Conservation (phyloP, 2,113 vertebrate genomes). For the Anoura caudifer region DNA sequence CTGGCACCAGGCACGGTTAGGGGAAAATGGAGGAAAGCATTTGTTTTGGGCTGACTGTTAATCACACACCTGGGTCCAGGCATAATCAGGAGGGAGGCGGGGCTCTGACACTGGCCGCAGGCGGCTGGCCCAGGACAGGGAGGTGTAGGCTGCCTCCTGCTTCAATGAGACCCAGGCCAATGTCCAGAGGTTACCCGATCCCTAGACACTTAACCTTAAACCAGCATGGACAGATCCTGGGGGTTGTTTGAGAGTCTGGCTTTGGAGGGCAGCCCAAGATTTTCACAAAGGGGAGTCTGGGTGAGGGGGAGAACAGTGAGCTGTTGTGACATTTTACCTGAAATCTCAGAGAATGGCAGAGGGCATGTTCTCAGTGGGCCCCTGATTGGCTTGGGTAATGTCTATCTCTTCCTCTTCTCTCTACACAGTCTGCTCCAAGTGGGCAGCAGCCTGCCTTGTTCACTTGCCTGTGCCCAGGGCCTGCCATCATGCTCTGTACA, state of each 20-base stretch:
- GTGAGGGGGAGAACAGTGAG: neutral
- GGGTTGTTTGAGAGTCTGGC: neutral
- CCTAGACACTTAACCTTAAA: neutral
- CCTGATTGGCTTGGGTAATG: neutral
- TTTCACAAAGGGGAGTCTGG: neutral
- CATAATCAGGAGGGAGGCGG: neutral
- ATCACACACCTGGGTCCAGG: neutral
- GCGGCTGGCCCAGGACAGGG: fast-evolving
- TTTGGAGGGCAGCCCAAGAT: neutral
- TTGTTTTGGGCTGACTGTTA: neutral
- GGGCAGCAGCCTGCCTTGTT: neutral
- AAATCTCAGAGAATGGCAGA: neutral
- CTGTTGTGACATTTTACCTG: neutral
- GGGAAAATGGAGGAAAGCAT: neutral
- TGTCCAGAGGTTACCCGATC: neutral
- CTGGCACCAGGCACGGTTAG: neutral
- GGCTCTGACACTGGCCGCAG: neutral
- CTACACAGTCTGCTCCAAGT: neutral
- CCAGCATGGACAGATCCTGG: neutral
- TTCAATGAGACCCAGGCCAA: neutral
- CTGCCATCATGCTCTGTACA: neutral
- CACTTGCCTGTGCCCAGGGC: neutral
- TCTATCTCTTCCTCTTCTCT: neutral
- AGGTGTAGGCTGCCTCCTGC: neutral
- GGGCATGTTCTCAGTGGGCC: neutral